These are phyloP conservation scores for Aptenodytes forsteri DNA, from an alignment of 2,113 vertebrate genomes.

Conservation along the genomic window DNA sequence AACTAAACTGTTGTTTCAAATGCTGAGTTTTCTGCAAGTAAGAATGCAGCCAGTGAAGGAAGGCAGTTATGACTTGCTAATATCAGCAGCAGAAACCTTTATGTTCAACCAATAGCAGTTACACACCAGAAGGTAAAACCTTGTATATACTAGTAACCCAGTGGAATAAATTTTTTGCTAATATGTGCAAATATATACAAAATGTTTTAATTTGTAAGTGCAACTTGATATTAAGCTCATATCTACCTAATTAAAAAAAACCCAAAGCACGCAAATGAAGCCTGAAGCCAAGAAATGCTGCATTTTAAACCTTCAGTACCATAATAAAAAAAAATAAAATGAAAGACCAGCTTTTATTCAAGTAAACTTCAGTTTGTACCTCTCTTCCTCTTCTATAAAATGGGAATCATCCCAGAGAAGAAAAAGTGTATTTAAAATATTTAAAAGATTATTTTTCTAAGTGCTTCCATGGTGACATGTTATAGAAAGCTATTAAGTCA, in stretches of 20 bases:
- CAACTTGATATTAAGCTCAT: background rate
- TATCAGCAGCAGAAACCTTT: background rate
- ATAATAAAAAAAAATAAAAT: background rate
- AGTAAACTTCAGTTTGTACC: background rate
- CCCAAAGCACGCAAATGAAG: background rate
- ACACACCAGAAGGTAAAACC: background rate
- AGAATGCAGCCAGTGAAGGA: background rate
- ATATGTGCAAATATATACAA: background rate
- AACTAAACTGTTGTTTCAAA: background rate
- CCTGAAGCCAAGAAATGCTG: background rate
- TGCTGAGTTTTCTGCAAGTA: background rate
- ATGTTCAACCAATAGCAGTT: background rate
- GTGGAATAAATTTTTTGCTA: background rate
- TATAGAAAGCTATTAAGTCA: background rate
- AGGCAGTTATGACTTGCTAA: background rate
- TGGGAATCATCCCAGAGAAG: background rate
- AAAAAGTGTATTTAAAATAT: background rate
- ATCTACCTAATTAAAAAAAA: background rate
- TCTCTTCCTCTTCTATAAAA: background rate
- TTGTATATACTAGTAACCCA: background rate
- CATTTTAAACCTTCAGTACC: background rate
- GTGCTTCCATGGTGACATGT: background rate
- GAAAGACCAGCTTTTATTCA: background rate
- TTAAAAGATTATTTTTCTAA: background rate
- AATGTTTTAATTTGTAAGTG: background rate